Evolutionary conservation across 1,140 invertebrate species (phyloP).

Genomic region (Branchinecta lindahli): DNA sequence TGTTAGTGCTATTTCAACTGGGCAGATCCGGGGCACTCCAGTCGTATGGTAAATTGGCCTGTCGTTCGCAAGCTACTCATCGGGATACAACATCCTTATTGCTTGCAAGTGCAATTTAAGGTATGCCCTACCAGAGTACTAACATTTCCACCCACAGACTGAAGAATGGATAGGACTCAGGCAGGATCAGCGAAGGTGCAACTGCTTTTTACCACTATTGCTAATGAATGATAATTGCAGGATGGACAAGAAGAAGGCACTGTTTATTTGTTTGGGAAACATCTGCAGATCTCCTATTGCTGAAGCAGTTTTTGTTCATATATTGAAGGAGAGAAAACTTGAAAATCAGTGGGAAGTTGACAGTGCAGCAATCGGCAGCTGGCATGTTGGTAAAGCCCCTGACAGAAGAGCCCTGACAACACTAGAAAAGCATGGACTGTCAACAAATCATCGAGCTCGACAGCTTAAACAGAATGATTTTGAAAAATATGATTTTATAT

Average conservation of each 20-base stretch:
- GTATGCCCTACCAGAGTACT: too few species aligned
- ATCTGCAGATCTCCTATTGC: conserved; percentile 91
- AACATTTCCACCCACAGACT: too few species aligned
- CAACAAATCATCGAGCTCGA: conserved; percentile 56
- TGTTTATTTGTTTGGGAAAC: conserved; percentile 45
- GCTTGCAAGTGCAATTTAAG: too few species aligned
- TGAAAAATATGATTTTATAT: conserved; percentile 60
- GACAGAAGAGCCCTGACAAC: conserved; percentile 55
- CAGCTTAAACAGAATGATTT: conserved; percentile 58
- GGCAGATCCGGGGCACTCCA: too few species aligned
- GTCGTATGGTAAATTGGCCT: too few species aligned
- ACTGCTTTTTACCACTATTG: too few species aligned
- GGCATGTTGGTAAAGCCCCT: conserved; percentile 65
- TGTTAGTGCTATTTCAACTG: too few species aligned
- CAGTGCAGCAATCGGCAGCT: conserved; percentile 66
- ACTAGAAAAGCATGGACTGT: conserved; percentile 51
- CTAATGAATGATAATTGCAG: too few species aligned
- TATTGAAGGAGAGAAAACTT: conserved; percentile 43
- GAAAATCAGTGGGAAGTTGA: conserved; percentile 60
- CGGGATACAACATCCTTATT: too few species aligned
- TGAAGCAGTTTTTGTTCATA: conserved; percentile 67
- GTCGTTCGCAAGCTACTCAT: too few species aligned
- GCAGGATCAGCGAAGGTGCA: too few species aligned
- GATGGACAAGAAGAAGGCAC: background rate
- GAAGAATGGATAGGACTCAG: too few species aligned